These are phyloP conservation scores for Aethes cnicana DNA, from an alignment of 2,888 invertebrate genomes.

Conservation along the genomic window DNA sequence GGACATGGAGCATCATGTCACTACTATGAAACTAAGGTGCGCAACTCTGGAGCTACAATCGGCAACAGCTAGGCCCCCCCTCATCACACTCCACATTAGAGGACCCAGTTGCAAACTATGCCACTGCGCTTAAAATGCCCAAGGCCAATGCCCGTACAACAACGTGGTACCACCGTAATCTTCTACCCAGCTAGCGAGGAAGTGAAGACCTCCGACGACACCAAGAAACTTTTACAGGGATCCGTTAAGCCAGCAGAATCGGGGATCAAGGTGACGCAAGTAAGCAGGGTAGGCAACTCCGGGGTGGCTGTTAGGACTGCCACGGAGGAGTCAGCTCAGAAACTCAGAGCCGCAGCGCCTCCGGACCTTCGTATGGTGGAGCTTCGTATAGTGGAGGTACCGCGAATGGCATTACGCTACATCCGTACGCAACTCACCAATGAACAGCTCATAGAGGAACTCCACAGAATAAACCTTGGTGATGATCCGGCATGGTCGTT, in stretches of 20 bases:
- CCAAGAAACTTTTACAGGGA: neutral
- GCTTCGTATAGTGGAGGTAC: constrained; percentile 5
- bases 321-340: neutral
- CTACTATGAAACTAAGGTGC: too few species aligned
- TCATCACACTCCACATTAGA: too few species aligned
- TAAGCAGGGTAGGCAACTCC: constrained; percentile 26
- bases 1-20: neutral
- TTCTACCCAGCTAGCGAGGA: constrained; percentile 21
- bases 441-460: neutral
- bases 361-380: neutral
- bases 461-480: constrained; percentile 17
- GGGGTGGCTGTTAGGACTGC: constrained; percentile 32
- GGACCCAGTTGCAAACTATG: neutral
- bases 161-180: constrained; percentile 11
- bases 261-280: neutral
- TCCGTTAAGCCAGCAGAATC: neutral
- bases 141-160: neutral
- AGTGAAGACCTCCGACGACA: constrained; percentile 12
- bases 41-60: too few species aligned
- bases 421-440: neutral
- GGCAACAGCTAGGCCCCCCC: too few species aligned
- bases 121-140: neutral
- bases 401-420: constrained; percentile 4
- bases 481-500: constrained; percentile 12
- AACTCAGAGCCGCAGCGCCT: constrained; percentile 19